Evolutionary conservation across 1,140 invertebrate genomes (phyloP).

Genomic region (Drosophila lini): DNA sequence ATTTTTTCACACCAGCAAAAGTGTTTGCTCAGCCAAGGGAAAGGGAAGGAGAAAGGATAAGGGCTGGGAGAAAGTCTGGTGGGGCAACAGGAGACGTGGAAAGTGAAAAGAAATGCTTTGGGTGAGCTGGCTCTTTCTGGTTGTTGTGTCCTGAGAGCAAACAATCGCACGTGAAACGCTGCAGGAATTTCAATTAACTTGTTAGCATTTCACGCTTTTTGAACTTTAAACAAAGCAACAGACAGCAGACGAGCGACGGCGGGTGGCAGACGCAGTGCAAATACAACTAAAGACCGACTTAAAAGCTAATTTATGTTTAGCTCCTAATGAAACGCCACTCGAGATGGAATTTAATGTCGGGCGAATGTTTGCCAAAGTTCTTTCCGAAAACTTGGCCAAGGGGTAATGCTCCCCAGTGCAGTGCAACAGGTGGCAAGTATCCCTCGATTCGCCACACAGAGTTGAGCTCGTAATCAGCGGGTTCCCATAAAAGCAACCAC

Average conservation of each 20-base stretch:
- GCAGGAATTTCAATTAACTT: slow-evolving; percentile 67
- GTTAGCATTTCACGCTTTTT: slow-evolving; percentile 52
- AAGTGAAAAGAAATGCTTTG: slow-evolving; percentile 31
- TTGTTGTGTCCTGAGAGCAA: slow-evolving; percentile 39
- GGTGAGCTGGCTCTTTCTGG: slow-evolving; percentile 16
- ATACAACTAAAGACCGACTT: slow-evolving; percentile 33
- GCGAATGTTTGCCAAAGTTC: slow-evolving; percentile 32
- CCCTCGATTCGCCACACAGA: not conserved
- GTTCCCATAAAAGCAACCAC: slow-evolving; percentile 51
- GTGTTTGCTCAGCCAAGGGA: slow-evolving; percentile 46
- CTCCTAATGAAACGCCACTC: slow-evolving; percentile 39
- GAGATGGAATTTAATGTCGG: slow-evolving; percentile 31
- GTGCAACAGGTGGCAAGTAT: slow-evolving; percentile 40
- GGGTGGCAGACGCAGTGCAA: slow-evolving; percentile 4
- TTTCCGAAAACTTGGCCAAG: slow-evolving; percentile 12
- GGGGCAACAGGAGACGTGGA: slow-evolving; percentile 5
- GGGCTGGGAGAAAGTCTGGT: slow-evolving; percentile 1
- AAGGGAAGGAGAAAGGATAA: not conserved
- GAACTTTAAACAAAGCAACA: slow-evolving; percentile 47
- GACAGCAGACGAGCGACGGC: slow-evolving; percentile 12
- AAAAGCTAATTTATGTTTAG: slow-evolving; percentile 56
- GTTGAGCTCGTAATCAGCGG: slow-evolving; percentile 32
- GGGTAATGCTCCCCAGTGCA: not conserved
- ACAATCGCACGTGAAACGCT: slow-evolving; percentile 61
- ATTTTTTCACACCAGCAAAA: slow-evolving; percentile 55